These are phyloP conservation scores for Pelecanus crispus DNA, from an alignment of 2,113 vertebrate species.

Conservation along the genomic window DNA sequence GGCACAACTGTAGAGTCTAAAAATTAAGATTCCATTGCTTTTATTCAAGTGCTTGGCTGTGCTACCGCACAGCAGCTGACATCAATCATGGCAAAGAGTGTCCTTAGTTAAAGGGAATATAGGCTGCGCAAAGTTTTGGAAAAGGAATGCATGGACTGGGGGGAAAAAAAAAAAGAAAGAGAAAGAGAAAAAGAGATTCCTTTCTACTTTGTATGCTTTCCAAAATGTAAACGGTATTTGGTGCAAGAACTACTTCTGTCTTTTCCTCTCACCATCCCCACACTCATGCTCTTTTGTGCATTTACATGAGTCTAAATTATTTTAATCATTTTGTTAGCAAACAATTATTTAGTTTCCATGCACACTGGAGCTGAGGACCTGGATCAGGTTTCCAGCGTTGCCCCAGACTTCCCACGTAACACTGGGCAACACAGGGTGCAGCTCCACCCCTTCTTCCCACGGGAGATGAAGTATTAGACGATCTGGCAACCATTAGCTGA, in stretches of 20 bases:
- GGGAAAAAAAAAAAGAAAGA: background rate
- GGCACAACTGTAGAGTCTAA: conserved; percentile 22
- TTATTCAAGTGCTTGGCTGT: conserved; percentile 63
- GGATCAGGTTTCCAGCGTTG: background rate
- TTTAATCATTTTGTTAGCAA: background rate
- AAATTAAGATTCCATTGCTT: conserved; percentile 68
- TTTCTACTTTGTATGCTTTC: background rate
- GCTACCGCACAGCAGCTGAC: conserved; percentile 65
- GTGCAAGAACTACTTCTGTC: background rate
- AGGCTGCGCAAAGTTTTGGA: background rate
- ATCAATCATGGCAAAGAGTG: conserved; percentile 62
- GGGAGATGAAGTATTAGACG: background rate
- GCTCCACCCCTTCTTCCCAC: background rate
- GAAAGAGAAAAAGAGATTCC: background rate
- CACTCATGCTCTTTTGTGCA: background rate
- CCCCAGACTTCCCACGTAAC: background rate
- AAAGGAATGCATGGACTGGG: background rate
- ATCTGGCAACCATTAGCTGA: background rate
- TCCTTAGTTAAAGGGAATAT: conserved; percentile 10
- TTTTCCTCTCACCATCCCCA: background rate
- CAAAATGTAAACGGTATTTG: background rate
- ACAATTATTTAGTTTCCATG: background rate
- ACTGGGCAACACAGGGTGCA: background rate
- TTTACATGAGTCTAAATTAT: background rate
- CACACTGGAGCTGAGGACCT: background rate